Percentiles rank a stretch among this genome's conserved stretches.
phyloP scores from a whole-genome alignment of 2,888 invertebrate genomes.

The Mesodorylaimus sp. region DNA sequence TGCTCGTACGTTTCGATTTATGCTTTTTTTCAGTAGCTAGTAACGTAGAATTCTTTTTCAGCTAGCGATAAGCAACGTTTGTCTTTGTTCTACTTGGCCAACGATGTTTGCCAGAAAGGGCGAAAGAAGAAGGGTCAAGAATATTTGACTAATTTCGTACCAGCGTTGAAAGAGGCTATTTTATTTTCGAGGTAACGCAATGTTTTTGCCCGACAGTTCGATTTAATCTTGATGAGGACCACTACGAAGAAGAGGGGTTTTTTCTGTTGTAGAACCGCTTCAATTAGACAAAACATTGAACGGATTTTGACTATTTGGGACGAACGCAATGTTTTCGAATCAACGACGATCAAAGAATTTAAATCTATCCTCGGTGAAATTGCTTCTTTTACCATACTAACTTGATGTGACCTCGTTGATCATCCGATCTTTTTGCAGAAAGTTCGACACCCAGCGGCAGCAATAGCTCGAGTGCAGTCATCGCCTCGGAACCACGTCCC shows the following conservation, averaged over 20 bases:
- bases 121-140: constrained; percentile 15
- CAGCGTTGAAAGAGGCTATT: constrained; percentile 5
- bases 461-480: too few relatives aligned
- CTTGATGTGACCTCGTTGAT: background rate
- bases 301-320: constrained; percentile 37
- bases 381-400: background rate
- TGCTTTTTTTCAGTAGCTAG: background rate
- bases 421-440: background rate
- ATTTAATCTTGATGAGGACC: too few relatives aligned
- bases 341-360: constrained; percentile 57
- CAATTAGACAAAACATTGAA: constrained; percentile 23
- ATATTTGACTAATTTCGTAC: background rate
- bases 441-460: too few relatives aligned
- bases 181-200: constrained; percentile 3
- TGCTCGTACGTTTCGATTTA: constrained; percentile 14
- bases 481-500: too few relatives aligned
- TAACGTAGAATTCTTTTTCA: constrained; percentile 15
- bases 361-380: constrained; percentile 34
- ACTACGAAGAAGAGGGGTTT: background rate
- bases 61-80: constrained; percentile 35
- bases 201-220: background rate
- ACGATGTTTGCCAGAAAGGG: constrained; percentile 89
- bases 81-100: constrained; percentile 89
- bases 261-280: constrained; percentile 14
- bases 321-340: constrained; percentile 43